Evolutionary conservation across 2,888 invertebrate species (phyloP).

Genomic region (Coecobrya sp.): DNA sequence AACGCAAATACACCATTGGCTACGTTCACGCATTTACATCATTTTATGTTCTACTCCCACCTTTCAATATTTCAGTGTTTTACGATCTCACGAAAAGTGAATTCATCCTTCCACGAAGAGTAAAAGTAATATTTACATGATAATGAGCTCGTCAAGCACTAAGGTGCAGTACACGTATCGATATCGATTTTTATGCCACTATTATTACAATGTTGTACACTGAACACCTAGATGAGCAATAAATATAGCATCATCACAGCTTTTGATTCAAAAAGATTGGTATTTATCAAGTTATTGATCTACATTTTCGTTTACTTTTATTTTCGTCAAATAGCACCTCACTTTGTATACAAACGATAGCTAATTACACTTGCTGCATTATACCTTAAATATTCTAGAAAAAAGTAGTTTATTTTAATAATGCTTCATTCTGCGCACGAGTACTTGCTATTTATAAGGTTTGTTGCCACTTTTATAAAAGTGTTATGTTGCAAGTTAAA

Average conservation of each 20-base stretch:
- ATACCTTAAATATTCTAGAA: too few relatives aligned
- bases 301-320: conserved; percentile 51
- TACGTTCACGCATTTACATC: neutral
- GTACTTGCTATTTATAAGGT: too few relatives aligned
- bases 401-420: too few relatives aligned
- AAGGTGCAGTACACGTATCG: conserved; percentile 45
- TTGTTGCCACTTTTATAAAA: too few relatives aligned
- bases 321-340: neutral
- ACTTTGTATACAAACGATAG: too few relatives aligned
- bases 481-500: too few relatives aligned
- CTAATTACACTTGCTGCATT: too few relatives aligned
- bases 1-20: neutral
- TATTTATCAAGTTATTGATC: conserved; percentile 60
- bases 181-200: conserved; percentile 40
- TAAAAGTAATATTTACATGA: conserved; percentile 62
- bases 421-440: too few relatives aligned
- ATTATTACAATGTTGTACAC: neutral
- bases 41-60: conserved; percentile 52
- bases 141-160: conserved; percentile 62
- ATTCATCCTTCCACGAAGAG: conserved; percentile 60
- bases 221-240: conserved; percentile 17
- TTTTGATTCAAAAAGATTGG: neutral
- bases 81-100: conserved; percentile 65
- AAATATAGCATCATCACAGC: conserved; percentile 34
- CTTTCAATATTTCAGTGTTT: conserved; percentile 69